Evolutionary conservation across 2,113 vertebrate species (phyloP).

Genomic region (Ciconia stormi): DNA sequence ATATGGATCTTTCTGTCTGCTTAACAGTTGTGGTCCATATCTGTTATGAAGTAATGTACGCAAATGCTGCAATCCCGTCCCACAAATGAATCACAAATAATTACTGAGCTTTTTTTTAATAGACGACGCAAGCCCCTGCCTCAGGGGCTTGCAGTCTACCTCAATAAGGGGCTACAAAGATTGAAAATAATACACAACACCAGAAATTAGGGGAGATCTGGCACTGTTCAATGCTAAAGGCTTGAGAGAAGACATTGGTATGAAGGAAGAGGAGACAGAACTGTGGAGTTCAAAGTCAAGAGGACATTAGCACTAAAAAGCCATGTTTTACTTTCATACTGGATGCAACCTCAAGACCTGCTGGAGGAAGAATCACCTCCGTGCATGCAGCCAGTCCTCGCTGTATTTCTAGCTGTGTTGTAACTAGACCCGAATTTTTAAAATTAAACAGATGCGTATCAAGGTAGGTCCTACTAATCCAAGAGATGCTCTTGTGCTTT

Average conservation of each 20-base stretch:
- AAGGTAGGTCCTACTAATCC: background rate
- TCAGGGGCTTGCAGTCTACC: background rate
- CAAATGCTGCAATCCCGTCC: background rate
- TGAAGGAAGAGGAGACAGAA: background rate
- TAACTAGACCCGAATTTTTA: background rate
- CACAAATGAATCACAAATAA: conserved; percentile 20
- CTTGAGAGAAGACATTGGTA: background rate
- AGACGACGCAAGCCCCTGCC: background rate
- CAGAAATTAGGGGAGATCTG: background rate
- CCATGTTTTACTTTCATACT: background rate
- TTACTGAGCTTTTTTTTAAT: background rate
- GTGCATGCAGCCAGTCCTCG: background rate
- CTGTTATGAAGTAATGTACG: background rate
- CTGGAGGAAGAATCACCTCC: background rate
- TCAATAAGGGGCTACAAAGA: background rate
- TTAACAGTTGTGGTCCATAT: background rate
- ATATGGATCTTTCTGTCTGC: background rate
- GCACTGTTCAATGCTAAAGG: background rate
- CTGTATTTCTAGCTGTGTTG: background rate
- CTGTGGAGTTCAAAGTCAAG: background rate
- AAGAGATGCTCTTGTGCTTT: background rate
- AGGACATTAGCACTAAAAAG: background rate
- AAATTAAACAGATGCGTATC: background rate
- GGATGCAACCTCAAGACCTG: background rate
- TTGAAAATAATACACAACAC: background rate